Base-by-base conservation (phyloP, 2,113 vertebrate genomes). In the Thermophis baileyi region DNA sequence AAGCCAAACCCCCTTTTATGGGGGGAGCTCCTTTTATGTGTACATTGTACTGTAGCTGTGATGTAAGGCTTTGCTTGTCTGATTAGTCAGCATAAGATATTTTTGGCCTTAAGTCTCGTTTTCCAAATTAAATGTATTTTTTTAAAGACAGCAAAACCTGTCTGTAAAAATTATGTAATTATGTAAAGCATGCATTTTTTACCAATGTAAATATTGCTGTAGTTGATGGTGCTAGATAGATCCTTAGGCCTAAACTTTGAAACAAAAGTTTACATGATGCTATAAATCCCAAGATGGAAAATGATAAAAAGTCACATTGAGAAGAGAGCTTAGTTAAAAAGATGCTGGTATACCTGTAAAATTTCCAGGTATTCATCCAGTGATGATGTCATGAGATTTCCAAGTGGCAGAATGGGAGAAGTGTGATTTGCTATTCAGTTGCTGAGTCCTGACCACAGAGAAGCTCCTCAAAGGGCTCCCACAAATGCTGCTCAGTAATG, bases 301-400 rank as follows among this genome's bases (percentile, higher is more conserved):
- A 98, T 98, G 98, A 99, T 99, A 98, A 99, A 98, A 98, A 97
- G 97, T 96, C 49, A 96, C 97, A 98, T 98, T 98, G 97, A 98
- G 97, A 97, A 95, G 96, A 96, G 96, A 97, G 97, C 97, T 97
- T 97, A 98, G 98, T 98, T 97, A 97, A 97, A 98, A 98, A 97
- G 97, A 97, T 98, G 97, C 97, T 96, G 96, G 97, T 98, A 98
- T 98, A 98, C 98, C 98, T 97, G 95, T 97, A 98, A 98, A 98
- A 98, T 98, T 99, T 99, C 98, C 99, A 98, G 96, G 98, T 99
- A 99, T 99, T 99, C 98, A 99, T 97, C 95, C 95, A 97, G 94
- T 97, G 97, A 98, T 98, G 98, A 98, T 98, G 98, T 99, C 98
- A 98, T 98, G 97, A 98, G 97, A 98, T 99, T 96, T 92, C 96